phyloP scores from a whole-genome alignment of 2,113 vertebrate species.

The Glaucidium brasilianum region DNA sequence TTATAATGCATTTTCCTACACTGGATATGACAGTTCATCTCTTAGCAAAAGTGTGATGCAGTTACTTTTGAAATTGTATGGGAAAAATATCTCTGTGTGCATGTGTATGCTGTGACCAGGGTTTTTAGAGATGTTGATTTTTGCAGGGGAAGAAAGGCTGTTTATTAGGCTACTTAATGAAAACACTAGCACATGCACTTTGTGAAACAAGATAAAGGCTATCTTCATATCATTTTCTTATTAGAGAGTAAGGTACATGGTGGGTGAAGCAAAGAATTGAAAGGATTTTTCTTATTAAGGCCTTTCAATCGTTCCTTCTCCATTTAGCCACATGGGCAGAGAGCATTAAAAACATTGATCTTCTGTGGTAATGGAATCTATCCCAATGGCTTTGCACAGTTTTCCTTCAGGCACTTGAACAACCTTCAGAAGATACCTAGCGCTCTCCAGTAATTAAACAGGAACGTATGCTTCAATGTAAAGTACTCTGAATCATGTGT shows the following conservation, averaged over 20 bases:
- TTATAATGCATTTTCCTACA: neutral
- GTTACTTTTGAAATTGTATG: neutral
- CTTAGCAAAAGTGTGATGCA: neutral
- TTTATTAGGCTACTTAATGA: neutral
- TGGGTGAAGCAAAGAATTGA: neutral
- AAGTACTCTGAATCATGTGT: neutral
- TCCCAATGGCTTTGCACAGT: neutral
- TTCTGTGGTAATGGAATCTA: neutral
- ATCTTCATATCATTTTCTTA: neutral
- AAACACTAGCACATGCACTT: neutral
- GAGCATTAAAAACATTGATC: neutral
- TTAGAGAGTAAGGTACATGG: neutral
- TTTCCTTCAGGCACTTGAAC: slow-evolving; percentile 1
- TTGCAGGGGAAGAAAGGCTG: neutral
- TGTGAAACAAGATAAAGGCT: neutral
- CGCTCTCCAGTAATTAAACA: neutral
- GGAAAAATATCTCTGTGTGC: neutral
- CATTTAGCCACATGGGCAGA: neutral
- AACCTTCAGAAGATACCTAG: neutral
- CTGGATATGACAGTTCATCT: neutral
- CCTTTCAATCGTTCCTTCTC: neutral
- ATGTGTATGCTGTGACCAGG: neutral
- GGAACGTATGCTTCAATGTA: neutral
- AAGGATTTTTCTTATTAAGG: neutral
- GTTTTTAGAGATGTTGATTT: neutral